Percentiles rank a stretch among this genome's conserved stretches.
These are phyloP conservation scores for Denticeps clupeoides DNA, from an alignment of 2,797 vertebrate genomes.

Conservation along the genomic window DNA sequence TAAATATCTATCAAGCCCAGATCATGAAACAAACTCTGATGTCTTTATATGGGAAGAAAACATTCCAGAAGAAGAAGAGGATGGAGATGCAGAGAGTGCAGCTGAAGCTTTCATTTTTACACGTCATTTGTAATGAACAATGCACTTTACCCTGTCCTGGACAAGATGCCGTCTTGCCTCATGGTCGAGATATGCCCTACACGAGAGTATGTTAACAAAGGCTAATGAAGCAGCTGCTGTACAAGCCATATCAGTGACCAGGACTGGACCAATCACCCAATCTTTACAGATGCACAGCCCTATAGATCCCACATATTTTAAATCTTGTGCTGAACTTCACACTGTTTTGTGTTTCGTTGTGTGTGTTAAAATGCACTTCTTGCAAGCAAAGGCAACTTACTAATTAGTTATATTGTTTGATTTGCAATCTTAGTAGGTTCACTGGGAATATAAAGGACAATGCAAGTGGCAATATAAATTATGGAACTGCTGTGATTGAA, in stretches of 20 bases:
- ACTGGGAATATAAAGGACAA: too few species aligned
- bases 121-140: conserved; percentile 55
- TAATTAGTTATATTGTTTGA: too few species aligned
- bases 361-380: too few species aligned
- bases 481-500: too few species aligned
- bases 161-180: not conserved
- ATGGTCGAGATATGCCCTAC: too few species aligned
- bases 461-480: too few species aligned
- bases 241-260: not conserved
- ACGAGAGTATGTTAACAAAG: too few species aligned
- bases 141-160: not conserved
- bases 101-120: conserved; percentile 65
- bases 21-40: conserved; percentile 38
- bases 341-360: conserved; percentile 24
- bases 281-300: conserved; percentile 7
- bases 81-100: conserved; percentile 56
- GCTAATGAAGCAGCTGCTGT: too few species aligned
- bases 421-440: too few species aligned
- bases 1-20: conserved; percentile 32
- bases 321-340: conserved; percentile 9
- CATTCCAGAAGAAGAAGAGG: conserved; percentile 56
- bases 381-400: too few species aligned
- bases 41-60: conserved; percentile 64
- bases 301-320: conserved; percentile 11
- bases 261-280: conserved; percentile 5